Base-by-base conservation (phyloP, 2,113 vertebrate species). In the Apodemus sylvaticus region DNA sequence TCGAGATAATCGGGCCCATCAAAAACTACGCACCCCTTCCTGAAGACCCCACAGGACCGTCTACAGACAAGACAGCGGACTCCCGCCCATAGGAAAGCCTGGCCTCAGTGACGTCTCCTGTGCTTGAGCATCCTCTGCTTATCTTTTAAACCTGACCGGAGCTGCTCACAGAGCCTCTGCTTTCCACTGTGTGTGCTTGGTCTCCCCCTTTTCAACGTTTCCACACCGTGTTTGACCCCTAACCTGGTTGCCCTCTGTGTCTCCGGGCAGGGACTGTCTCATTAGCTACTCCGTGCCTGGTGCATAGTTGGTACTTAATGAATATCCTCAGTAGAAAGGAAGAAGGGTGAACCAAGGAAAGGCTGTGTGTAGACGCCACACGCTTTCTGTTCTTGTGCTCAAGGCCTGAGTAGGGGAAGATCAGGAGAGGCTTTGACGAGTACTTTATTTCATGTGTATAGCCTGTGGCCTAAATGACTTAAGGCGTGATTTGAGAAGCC, bases 371-470 rank as follows among this genome's bases (percentile, higher is more conserved):
- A 85, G 51, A 77, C 58, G 3, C 1, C 58, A 14, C 12, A 51
- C 36, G n/a, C 31, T 42, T 11, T 51, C 60, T 58, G 60, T 10
- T 79, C 68, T 58, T 36, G 31, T 22, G 31, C 64, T 86, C 29
- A 93, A 29, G 34, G 19, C 45, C 93, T 87, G 26, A 60, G 36
- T 36, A 77, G 45, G 66, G 68, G 53, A 86, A 89, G 45, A 48
- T 77, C 29, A 39, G 53, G 5, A 39, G 3, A 90, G 62, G 14
- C 62, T 96, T 91, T 76, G 19, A 73, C 34, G 77, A 42, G 17
- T 39, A 62, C 77, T 81, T 96, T 66, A 48, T 77, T 95, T 94
- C 82, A 64, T 78, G 7, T 79, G 93, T 95, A 42, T 91, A 93
- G 22, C 64, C 68, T 60, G 34, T 90, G 86, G 73, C 92, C 90